phyloP scores from a whole-genome alignment of 2,888 invertebrate species.

The Sminthurides aquaticus region DNA sequence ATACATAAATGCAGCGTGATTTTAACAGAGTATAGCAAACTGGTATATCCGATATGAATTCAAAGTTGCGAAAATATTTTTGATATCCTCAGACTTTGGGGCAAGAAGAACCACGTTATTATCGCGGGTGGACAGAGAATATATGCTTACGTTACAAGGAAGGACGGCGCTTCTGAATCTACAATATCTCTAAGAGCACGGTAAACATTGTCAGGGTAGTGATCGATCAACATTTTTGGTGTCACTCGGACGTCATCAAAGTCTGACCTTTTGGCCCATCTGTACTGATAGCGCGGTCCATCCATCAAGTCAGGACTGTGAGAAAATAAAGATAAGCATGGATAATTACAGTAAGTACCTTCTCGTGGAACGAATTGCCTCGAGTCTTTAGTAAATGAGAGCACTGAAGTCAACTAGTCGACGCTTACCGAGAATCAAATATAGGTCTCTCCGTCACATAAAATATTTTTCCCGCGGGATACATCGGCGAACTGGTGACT shows the following conservation, averaged over 20 bases:
- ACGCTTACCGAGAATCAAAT: conserved; percentile 39
- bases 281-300: conserved; percentile 56
- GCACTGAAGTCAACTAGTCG: neutral
- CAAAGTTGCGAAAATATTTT: too few relatives aligned
- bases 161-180: neutral
- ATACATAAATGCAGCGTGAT: too few relatives aligned
- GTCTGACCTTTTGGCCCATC: conserved; percentile 72
- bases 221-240: conserved; percentile 78
- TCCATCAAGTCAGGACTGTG: conserved; percentile 39
- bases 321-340: neutral
- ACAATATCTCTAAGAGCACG: conserved; percentile 52
- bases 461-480: conserved; percentile 37
- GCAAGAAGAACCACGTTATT: too few relatives aligned
- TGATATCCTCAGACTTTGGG: too few relatives aligned
- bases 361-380: neutral
- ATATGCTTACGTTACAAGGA: neutral
- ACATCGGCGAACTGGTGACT: conserved; percentile 41
- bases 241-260: conserved; percentile 75
- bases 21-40: too few relatives aligned
- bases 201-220: conserved; percentile 71
- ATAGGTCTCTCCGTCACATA: conserved; percentile 38
- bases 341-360: neutral
- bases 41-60: too few relatives aligned
- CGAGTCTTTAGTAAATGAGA: neutral
- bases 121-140: too few relatives aligned